Evolutionary conservation across 1,140 invertebrate genomes (phyloP).

Genomic region (Microplitis mediator): DNA sequence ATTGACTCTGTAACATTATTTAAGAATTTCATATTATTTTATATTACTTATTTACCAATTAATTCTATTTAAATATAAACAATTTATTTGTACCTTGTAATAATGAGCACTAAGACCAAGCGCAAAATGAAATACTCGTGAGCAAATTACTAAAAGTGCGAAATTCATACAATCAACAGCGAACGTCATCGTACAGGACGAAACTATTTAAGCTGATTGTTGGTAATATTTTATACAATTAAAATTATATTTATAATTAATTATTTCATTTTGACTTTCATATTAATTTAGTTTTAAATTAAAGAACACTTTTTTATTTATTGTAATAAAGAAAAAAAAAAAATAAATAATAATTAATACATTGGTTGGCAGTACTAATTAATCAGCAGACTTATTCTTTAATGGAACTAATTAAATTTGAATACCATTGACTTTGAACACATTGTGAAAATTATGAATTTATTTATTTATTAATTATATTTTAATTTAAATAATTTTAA

Average conservation of each 20-base stretch:
- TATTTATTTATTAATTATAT: neutral
- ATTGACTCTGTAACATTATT: conserved; percentile 41
- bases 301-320: too few species aligned
- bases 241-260: conserved; percentile 61
- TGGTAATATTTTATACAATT: conserved; percentile 34
- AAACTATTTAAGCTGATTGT: conserved; percentile 21
- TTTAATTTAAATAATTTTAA: neutral
- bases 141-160: conserved; percentile 45
- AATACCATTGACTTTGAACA: neutral
- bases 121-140: conserved; percentile 48
- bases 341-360: neutral
- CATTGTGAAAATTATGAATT: neutral
- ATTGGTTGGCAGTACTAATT: neutral
- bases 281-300: neutral
- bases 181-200: conserved; percentile 40
- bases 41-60: neutral
- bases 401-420: neutral
- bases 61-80: conserved; percentile 2
- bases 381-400: too few species aligned
- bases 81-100: conserved; percentile 44
- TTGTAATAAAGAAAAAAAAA: neutral
- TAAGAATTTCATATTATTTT: neutral
- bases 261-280: neutral
- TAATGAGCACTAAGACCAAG: conserved; percentile 47
- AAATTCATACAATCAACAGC: conserved; percentile 47